Percentiles rank a stretch among this genome's conserved stretches.
Conservation (phyloP, 2,113 vertebrate genomes). For the Varanus salvator region DNA sequence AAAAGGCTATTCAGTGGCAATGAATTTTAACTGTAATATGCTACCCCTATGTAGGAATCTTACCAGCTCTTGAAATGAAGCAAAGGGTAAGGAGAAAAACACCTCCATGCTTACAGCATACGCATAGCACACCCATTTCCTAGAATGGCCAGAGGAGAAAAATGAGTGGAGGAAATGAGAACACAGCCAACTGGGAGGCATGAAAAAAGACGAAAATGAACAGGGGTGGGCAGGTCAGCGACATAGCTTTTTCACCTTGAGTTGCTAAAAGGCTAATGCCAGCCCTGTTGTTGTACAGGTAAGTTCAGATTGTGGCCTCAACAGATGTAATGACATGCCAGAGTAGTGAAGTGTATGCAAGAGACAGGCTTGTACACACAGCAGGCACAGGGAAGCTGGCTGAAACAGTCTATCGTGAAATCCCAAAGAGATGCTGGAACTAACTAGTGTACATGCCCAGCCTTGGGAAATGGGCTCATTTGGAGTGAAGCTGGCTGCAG, state of each 20-base stretch:
- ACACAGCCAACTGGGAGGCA: not conserved
- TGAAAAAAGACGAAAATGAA: not conserved
- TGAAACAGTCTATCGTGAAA: constrained; percentile 1
- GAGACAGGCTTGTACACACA: not conserved
- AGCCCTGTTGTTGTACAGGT: not conserved
- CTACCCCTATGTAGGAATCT: not conserved
- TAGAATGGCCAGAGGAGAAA: not conserved
- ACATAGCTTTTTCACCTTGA: not conserved
- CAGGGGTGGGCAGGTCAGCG: not conserved
- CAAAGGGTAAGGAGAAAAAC: not conserved
- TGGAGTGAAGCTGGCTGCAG: constrained; percentile 69
- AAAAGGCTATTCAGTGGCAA: not conserved
- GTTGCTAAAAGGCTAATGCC: not conserved
- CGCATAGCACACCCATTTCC: not conserved
- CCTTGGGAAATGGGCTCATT: constrained; percentile 76
- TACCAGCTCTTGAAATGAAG: not conserved
- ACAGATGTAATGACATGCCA: not conserved
- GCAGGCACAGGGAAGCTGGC: not conserved
- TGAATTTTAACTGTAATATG: not conserved
- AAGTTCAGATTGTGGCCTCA: not conserved
- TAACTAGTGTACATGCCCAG: not conserved
- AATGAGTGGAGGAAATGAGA: too few relatives aligned
- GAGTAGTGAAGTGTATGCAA: not conserved
- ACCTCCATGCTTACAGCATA: not conserved
- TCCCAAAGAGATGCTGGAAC: constrained; percentile 9